Evolutionary conservation across 1,140 invertebrate species (phyloP).

Genomic region (Cherax quadricarinatus): DNA sequence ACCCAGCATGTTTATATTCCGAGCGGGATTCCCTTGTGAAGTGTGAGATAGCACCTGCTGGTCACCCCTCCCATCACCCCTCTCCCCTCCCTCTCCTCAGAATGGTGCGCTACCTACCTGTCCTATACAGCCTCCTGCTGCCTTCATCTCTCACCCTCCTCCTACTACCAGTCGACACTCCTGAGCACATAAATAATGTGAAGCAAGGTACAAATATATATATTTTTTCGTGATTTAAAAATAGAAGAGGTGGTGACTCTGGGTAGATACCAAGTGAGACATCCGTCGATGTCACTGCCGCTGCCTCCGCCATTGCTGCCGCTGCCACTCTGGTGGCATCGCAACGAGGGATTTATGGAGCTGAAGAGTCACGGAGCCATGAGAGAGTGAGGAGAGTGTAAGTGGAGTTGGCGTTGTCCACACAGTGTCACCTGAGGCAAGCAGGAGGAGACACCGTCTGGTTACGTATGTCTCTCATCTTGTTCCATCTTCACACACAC

Average conservation of each 20-base stretch:
- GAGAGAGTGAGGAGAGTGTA: background rate
- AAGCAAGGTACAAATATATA: no score
- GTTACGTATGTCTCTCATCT: background rate
- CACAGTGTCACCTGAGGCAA: background rate
- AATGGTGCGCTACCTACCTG: no score
- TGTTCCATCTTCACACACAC: no score
- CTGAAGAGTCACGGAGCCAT: background rate
- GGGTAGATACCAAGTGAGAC: background rate
- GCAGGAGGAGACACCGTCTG: background rate
- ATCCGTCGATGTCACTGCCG: background rate
- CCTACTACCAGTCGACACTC: background rate
- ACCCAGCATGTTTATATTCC: constrained; percentile 2
- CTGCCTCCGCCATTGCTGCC: background rate
- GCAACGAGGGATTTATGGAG: background rate
- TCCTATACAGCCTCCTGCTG: no score
- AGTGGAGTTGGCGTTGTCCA: background rate
- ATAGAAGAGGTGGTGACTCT: background rate
- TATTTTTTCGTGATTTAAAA: background rate
- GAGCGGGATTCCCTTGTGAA: background rate
- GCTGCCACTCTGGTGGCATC: background rate
- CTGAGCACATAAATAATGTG: no score
- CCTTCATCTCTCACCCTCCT: background rate
- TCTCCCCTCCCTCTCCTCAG: background rate
- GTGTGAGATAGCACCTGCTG: background rate
- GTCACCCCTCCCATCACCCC: background rate